Conservation (phyloP, 2,797 vertebrate genomes). For the Bradypus variegatus region DNA sequence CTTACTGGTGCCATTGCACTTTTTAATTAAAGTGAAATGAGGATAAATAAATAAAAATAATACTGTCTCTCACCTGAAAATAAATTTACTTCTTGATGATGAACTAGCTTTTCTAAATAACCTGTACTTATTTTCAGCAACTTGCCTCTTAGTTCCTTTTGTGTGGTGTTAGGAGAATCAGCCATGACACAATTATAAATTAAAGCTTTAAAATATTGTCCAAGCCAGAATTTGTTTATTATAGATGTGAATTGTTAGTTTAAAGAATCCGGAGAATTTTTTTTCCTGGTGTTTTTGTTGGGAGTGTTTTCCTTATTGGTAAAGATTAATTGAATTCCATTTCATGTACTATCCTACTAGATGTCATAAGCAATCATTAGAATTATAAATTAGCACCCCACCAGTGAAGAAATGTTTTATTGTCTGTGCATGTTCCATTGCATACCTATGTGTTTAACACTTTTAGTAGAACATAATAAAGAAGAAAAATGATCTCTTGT, state of each 20-base stretch:
- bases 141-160: not conserved
- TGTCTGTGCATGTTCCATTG: not conserved
- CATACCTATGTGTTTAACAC: not conserved
- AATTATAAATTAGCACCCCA: not conserved
- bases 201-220: conserved; percentile 25
- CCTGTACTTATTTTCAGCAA: not conserved
- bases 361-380: not conserved
- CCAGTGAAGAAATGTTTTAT: not conserved
- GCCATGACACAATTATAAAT: not conserved
- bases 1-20: not conserved
- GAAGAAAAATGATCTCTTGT: not conserved
- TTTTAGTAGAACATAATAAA: conserved; percentile 15
- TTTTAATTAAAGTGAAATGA: conserved; percentile 39
- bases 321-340: not conserved
- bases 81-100: not conserved
- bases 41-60: conserved; percentile 18
- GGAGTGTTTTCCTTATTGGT: not conserved
- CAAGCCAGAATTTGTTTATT: not conserved
- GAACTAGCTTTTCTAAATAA: not conserved
- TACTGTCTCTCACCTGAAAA: conserved; percentile 1
- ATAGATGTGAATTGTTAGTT: not conserved
- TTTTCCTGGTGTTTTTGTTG: not conserved
- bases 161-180: not conserved
- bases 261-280: not conserved
- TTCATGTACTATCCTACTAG: not conserved